Conservation (phyloP, 2,797 vertebrate species). For the Simalia tracyae region DNA sequence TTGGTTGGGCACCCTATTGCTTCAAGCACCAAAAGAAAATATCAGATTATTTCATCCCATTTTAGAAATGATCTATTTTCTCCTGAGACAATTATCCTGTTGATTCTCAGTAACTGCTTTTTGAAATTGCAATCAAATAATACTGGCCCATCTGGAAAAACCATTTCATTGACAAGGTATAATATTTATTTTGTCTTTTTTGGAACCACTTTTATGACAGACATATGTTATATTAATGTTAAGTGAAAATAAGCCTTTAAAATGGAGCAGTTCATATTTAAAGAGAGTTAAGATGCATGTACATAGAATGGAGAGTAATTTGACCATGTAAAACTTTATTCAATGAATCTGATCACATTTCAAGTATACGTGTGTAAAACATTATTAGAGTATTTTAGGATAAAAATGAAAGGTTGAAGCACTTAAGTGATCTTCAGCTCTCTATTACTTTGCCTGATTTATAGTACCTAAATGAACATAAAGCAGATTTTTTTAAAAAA, state of each 20-base stretch:
- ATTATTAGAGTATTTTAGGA: slow-evolving; percentile 59
- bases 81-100: fast-evolving
- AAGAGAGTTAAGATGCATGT: slow-evolving; percentile 24
- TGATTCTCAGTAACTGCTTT: not conserved
- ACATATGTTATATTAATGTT: not conserved
- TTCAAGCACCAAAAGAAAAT: not conserved
- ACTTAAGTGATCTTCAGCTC: slow-evolving; percentile 58
- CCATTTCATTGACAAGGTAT: not conserved
- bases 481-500: slow-evolving; percentile 5
- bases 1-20: not conserved
- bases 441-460: slow-evolving; percentile 41
- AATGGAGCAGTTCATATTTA: slow-evolving; percentile 21
- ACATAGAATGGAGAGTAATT: slow-evolving; percentile 24
- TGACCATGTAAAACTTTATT: slow-evolving; percentile 26
- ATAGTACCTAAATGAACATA: slow-evolving; percentile 37
- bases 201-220: not conserved
- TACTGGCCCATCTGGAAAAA: slow-evolving; percentile 43
- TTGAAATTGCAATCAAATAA: not conserved
- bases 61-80: not conserved
- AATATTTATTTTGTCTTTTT: fast-evolving
- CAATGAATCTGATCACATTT: slow-evolving; percentile 54
- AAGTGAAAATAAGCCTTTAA: slow-evolving; percentile 32
- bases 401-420: slow-evolving; percentile 54
- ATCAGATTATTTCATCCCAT: not conserved
- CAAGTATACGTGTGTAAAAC: slow-evolving; percentile 49